phyloP scores from a whole-genome alignment of 2,888 invertebrate genomes.

The Phyllotreta cruciferae region DNA sequence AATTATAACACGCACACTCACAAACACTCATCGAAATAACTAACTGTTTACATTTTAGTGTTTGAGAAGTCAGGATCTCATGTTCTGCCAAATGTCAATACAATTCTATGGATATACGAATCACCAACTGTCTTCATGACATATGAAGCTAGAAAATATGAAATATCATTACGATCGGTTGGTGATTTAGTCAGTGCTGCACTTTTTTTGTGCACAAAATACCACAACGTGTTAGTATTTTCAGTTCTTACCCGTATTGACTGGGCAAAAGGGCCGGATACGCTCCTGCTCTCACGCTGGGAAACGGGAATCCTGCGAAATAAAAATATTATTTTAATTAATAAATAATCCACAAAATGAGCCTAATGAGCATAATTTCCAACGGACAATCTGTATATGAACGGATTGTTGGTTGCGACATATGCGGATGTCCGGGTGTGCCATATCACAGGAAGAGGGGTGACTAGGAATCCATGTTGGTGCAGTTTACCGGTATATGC shows the following conservation, averaged over 20 bases:
- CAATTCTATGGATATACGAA: conserved; percentile 58
- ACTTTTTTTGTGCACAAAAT: conserved; percentile 38
- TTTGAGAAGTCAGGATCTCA: conserved; percentile 56
- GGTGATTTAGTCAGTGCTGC: conserved; percentile 48
- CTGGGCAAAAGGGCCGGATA: conserved; percentile 80
- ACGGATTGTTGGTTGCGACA: conserved; percentile 43
- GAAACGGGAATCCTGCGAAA: conserved; percentile 73
- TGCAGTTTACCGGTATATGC: conserved; percentile 32
- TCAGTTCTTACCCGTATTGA: conserved; percentile 82
- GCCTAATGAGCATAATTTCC: neutral
- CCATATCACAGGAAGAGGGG: conserved; percentile 51
- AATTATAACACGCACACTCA: conserved; percentile 59
- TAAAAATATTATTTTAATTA: conserved; percentile 46
- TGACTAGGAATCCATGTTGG: conserved; percentile 52
- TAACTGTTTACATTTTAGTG: conserved; percentile 60
- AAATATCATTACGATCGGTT: conserved; percentile 57
- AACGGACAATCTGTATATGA: conserved; percentile 7
- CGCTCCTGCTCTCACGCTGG: conserved; percentile 76
- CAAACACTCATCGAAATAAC: conserved; percentile 61
- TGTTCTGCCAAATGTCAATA: conserved; percentile 59
- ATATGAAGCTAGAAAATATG: conserved; percentile 60
- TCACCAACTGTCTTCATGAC: conserved; percentile 59
- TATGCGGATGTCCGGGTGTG: conserved; percentile 54
- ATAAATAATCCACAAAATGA: neutral
- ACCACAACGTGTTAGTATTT: conserved; percentile 17